phyloP scores from a whole-genome alignment of 2,888 invertebrate species.

The Volucella bombylans region DNA sequence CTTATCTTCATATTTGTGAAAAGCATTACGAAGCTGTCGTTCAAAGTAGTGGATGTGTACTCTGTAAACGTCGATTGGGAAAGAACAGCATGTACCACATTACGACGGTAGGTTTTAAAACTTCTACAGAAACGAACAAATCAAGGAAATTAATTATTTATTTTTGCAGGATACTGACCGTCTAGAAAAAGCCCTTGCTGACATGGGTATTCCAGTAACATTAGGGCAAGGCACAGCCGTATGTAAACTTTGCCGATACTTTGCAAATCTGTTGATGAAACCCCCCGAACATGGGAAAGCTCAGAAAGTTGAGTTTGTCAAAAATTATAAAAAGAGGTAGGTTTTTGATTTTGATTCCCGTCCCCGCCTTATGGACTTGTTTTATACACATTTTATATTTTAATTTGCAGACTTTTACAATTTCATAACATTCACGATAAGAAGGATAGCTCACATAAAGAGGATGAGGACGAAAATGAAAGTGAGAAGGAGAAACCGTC shows the following conservation, averaged over 20 bases:
- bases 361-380: background rate
- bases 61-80: conserved; percentile 89
- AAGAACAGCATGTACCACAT: conserved; percentile 90
- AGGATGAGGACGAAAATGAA: conserved; percentile 77
- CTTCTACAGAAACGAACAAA: background rate
- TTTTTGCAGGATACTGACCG: conserved; percentile 83
- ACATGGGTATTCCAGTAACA: conserved; percentile 87
- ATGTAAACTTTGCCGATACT: conserved; percentile 92
- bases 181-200: conserved; percentile 84
- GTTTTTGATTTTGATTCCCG: background rate
- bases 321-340: conserved; percentile 86
- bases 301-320: conserved; percentile 82
- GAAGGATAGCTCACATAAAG: conserved; percentile 79
- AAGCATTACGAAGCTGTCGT: conserved; percentile 88
- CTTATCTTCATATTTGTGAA: conserved; percentile 86
- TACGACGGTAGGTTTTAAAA: conserved; percentile 83
- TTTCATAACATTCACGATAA: conserved; percentile 87
- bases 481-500: conserved; percentile 66
- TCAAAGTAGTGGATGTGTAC: conserved; percentile 89
- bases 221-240: conserved; percentile 88
- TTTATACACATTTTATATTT: background rate
- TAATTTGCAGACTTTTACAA: conserved; percentile 86
- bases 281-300: conserved; percentile 83
- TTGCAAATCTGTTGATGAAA: conserved; percentile 88
- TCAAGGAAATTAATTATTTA: background rate